Percentiles rank a stretch among this genome's conserved stretches.
Evolutionary conservation across 1,140 invertebrate species (phyloP).

Genomic region (Orchestia grillus): DNA sequence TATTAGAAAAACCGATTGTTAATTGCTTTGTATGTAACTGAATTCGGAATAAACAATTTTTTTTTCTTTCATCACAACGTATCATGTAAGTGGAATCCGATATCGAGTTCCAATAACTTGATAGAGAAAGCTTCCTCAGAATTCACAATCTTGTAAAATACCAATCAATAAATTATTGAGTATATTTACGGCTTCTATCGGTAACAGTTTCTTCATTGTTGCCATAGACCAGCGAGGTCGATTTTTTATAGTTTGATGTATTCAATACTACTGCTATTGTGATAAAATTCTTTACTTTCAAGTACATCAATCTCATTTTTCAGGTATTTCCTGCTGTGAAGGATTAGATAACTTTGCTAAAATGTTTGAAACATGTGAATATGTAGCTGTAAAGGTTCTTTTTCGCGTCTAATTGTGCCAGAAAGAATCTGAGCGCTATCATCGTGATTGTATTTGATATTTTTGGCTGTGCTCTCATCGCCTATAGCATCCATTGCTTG

Average conservation of each 20-base stretch:
- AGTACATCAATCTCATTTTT: too few relatives aligned
- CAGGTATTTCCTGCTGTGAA: neutral
- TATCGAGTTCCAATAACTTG: neutral
- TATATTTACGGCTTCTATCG: neutral
- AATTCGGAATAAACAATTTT: too few relatives aligned
- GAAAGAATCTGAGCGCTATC: neutral
- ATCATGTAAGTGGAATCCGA: neutral
- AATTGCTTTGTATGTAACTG: too few relatives aligned
- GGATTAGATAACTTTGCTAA: neutral
- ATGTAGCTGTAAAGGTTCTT: neutral
- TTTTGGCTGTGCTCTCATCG: constrained; percentile 18
- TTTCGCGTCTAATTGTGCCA: neutral
- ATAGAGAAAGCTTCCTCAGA: neutral
- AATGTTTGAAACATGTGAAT: neutral
- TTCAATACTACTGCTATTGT: neutral
- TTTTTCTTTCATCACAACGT: too few relatives aligned
- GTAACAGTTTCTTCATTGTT: neutral
- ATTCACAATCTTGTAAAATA: neutral
- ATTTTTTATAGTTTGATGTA: neutral
- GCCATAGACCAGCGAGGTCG: neutral
- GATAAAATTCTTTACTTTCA: neutral
- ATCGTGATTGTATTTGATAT: constrained; percentile 32
- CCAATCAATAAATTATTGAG: neutral
- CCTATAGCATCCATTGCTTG: constrained; percentile 4
- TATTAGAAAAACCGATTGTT: too few relatives aligned